These are phyloP conservation scores for Teinopalpus imperialis DNA, from an alignment of 2,888 invertebrate genomes.

Conservation along the genomic window DNA sequence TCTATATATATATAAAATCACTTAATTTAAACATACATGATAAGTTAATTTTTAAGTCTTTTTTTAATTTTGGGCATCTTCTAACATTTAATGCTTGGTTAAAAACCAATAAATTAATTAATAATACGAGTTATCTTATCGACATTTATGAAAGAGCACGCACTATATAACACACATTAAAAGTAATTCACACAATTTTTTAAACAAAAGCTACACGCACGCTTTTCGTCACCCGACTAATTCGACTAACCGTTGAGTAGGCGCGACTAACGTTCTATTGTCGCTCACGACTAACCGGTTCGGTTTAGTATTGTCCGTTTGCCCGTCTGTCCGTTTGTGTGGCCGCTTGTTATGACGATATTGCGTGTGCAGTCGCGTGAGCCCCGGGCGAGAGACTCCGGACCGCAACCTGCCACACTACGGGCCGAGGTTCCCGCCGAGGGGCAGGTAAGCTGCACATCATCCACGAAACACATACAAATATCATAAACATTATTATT, in stretches of 20 bases:
- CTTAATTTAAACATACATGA: too few species aligned
- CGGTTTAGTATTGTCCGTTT: constrained; percentile 35
- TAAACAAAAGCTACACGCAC: too few species aligned
- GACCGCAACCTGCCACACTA: constrained; percentile 93
- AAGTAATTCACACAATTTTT: too few species aligned
- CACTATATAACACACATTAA: constrained; percentile 2
- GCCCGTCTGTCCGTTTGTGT: constrained; percentile 42
- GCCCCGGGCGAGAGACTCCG: constrained; percentile 93
- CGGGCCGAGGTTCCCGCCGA: constrained; percentile 93
- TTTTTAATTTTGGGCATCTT: too few species aligned
- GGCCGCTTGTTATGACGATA: constrained; percentile 36
- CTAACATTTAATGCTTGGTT: background rate
- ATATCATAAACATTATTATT: background rate
- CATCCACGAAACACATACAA: background rate
- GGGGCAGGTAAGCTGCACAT: constrained; percentile 86
- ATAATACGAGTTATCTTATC: too few species aligned
- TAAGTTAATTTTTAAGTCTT: too few species aligned
- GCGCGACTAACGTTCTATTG: constrained; percentile 29
- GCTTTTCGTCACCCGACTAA: too few species aligned
- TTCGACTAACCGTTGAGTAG: background rate
- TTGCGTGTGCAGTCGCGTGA: constrained; percentile 87
- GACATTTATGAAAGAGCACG: too few species aligned
- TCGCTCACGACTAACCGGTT: constrained; percentile 24
- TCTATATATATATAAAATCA: too few species aligned
- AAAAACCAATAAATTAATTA: background rate